Base-by-base conservation (phyloP, 2,797 vertebrate genomes). In the Picus viridis region DNA sequence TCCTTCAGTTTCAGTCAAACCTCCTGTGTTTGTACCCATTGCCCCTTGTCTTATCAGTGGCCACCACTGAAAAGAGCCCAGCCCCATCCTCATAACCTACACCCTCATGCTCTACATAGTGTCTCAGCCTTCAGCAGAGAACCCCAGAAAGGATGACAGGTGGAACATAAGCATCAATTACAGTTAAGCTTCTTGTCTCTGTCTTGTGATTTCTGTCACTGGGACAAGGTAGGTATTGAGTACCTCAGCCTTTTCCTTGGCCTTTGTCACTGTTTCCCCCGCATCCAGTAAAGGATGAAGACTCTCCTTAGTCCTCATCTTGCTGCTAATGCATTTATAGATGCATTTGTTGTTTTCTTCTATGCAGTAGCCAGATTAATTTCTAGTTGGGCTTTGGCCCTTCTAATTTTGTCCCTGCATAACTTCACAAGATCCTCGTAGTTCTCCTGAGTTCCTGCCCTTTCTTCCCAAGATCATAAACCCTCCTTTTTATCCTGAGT, bases 91-190 rank as follows among this genome's bases (percentile, higher is more conserved):
- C 41, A 43, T 43, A 43, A 43, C 41, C 41, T 43, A 16, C 41
- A 26, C 41, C 15, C 22, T 71, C n/a, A 56, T 0, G 0, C 43
- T 65, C 74, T 53, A 22, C 2, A 0, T 24, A n/a, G 62, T 22
- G 72, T 34, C 47, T 84, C 47, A 82, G 72, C 73, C 65, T 86
- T 62, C 64, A 80, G 68, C 41, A 79, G 51, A 74, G 58, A 74
- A 83, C 32, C 45, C 32, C 51, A 84, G 61, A 43, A 19, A 74
- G 74, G 65, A 36, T 16, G 7, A 30, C 12, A 62, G 24, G 41
- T 70, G 47, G 58, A 65, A 34, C 14, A 80, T 29, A 62, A 74
- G 30, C 51, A 90, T 27, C 24, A 71, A 1, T 27, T 72, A 68
- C 54, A 65, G 29, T 58, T 47, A 71, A 53, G 41, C 30, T 51